Evolutionary conservation across 37 sponge, comb jelly and placozoan genomes (phyloP).

Genomic region (Geodia barretti): DNA sequence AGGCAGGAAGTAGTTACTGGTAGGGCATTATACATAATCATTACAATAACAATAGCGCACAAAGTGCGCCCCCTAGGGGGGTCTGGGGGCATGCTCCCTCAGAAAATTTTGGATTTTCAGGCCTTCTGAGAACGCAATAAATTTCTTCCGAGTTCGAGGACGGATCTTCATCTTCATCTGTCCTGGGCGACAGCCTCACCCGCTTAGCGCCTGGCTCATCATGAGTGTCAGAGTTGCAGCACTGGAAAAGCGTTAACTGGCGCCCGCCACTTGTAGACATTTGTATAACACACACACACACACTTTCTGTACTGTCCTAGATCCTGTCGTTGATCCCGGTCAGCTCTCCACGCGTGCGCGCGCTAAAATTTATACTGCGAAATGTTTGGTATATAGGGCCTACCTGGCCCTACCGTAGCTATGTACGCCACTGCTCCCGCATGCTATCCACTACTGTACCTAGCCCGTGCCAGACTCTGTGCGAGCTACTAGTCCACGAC

Average conservation of each 20-base stretch:
- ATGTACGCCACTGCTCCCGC: constrained; percentile 35
- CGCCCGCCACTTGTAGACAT: neutral
- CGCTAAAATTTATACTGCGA: neutral
- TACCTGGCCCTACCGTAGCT: constrained; percentile 15
- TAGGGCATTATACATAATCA: too few relatives aligned
- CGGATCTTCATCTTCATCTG: neutral
- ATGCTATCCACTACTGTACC: too few relatives aligned
- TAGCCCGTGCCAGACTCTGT: too few relatives aligned
- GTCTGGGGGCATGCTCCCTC: too few relatives aligned
- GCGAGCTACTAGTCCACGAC: too few relatives aligned
- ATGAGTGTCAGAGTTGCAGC: neutral
- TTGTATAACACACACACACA: neutral
- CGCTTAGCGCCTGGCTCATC: neutral
- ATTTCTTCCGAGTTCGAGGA: neutral
- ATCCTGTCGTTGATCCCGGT: too few relatives aligned
- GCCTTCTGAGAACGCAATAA: too few relatives aligned
- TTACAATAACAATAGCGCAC: too few relatives aligned
- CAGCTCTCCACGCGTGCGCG: neutral
- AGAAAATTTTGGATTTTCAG: too few relatives aligned
- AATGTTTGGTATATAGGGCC: constrained; percentile 8
- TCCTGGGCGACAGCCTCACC: neutral
- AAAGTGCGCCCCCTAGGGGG: too few relatives aligned
- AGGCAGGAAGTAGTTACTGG: too few relatives aligned
- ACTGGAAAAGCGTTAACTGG: neutral
- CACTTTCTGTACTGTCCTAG: too few relatives aligned